Conservation (phyloP, 2,113 vertebrate species). For the Gorsachius goisagi region DNA sequence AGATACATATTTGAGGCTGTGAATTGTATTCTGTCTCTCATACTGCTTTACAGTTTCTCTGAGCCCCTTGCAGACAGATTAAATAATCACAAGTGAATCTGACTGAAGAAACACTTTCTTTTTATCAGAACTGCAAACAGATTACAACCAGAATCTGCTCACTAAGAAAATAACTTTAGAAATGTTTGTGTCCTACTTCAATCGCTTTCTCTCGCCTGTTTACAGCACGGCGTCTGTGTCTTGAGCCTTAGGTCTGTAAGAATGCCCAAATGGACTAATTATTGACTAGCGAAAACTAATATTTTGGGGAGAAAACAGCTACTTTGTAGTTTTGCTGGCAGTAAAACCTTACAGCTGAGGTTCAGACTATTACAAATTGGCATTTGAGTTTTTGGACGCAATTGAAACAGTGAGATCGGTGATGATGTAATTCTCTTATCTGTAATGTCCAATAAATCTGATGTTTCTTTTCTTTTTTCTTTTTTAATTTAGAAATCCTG, state of each 20-base stretch:
- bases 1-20: conserved; percentile 55
- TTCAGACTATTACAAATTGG: neutral
- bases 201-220: neutral
- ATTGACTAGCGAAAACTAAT: neutral
- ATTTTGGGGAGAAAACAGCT: neutral
- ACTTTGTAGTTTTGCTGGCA: neutral
- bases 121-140: neutral
- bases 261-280: neutral
- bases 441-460: neutral
- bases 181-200: neutral
- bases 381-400: neutral
- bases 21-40: conserved; percentile 37
- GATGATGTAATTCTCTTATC: neutral
- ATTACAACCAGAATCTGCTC: neutral
- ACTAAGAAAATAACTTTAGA: neutral
- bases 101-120: neutral
- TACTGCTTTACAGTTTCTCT: conserved; percentile 16
- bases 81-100: conserved; percentile 14
- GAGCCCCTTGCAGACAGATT: conserved; percentile 27
- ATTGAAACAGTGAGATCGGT: neutral
- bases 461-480: neutral
- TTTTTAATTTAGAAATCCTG: neutral
- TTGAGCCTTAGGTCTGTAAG: neutral
- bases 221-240: neutral
- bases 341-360: neutral